Evolutionary conservation across 1,140 invertebrate species (phyloP), one percentile per base, ranked within the genome.

Genomic region (Zaprionus kolodkinae): DNA sequence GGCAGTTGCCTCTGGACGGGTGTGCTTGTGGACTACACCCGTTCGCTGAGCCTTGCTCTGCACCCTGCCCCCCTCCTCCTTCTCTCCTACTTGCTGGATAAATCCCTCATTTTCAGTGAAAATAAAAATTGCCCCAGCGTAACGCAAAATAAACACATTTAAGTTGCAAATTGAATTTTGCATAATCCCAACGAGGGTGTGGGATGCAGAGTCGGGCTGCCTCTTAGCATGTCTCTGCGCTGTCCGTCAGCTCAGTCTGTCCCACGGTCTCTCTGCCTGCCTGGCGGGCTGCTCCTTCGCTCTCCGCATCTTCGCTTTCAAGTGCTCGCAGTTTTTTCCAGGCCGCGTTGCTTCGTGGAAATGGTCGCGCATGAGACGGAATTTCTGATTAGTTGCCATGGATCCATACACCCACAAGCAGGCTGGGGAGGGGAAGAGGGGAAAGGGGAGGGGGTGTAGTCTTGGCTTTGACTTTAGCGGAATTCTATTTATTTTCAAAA

Each of bases 101-200:
- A 88, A 84, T 88, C 84, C 85, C 84, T 88, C 84, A 88, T 88
- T 88, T 88, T 89, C 85, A 88, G 81, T 84, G 85, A 89, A 88
- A 89, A 88, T 88, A 89, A 90, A 89, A 89, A 89, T 91, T 89
- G 86, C 85, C 85, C 83, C 85, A 89, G 80, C 85, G 85, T 89
- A 91, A 91, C 85, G 82, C 86, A 91, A 90, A 91, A 91, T 91
- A 91, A 91, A 91, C 90, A 91, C 90, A 91, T 91, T 91, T 87
- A 91, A 91, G 82, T 91, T 91, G 90, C 86, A 91, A 91, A 91
- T 91, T 91, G 90, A 91, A 91, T 91, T 91, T 87, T 83, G 77
- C 82, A 91, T 91, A 91, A 91, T 91, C 90, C 83, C 80, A 74
- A 69, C 72, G 85, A 74, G 50, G 76, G 65, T 48, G 84, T 69